Evolutionary conservation across 2,113 vertebrate species (phyloP).

Genomic region (Brachyhypopomus gauderio): DNA sequence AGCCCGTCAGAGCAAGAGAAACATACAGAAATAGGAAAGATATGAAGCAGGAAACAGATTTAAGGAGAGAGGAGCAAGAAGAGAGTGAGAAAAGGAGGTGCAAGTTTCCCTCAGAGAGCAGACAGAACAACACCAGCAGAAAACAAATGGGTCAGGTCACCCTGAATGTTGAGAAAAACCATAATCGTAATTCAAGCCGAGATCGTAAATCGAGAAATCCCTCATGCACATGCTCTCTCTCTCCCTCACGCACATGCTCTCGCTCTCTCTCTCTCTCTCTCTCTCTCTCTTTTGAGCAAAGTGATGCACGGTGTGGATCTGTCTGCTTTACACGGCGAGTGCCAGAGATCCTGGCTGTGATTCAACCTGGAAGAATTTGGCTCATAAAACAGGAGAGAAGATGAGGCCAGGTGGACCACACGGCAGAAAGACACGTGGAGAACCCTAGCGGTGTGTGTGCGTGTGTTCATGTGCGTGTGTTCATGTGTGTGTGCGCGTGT

Average conservation of each 20-base stretch:
- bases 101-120: conserved; percentile 50
- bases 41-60: conserved; percentile 55
- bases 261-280: no score
- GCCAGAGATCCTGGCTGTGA: conserved; percentile 46
- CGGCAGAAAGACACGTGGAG: neutral
- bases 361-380: conserved; percentile 56
- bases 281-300: neutral
- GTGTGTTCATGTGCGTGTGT: neutral
- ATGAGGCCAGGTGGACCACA: conserved; percentile 3
- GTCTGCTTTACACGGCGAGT: conserved; percentile 42
- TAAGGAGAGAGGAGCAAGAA: neutral
- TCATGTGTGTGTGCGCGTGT: neutral
- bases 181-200: neutral
- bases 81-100: neutral
- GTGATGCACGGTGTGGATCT: neutral
- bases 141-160: conserved; percentile 59
- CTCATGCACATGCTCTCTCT: neutral
- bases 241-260: neutral
- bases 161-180: conserved; percentile 44
- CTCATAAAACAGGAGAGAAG: conserved; percentile 52
- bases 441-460: neutral
- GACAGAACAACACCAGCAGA: neutral
- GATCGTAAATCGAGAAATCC: no score
- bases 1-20: neutral
- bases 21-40: conserved; percentile 20